phyloP scores from a whole-genome alignment of 2,113 vertebrate species.

The Pyxicephalus adspersus region DNA sequence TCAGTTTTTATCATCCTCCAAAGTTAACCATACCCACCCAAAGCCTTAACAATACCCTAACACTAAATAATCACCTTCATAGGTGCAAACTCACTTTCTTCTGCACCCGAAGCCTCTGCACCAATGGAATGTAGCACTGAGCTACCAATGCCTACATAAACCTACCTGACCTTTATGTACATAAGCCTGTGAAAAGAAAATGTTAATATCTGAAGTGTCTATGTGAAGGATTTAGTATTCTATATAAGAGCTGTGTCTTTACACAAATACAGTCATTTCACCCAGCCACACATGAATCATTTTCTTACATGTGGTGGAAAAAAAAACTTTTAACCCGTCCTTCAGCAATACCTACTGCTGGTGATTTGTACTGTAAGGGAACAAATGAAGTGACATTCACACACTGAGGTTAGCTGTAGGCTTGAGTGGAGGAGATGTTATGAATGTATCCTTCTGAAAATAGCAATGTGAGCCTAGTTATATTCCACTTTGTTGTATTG shows the following conservation, averaged over 20 bases:
- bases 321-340: not conserved
- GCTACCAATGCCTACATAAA: not conserved
- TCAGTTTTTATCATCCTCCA: too few species aligned
- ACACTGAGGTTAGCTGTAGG: constrained; percentile 2
- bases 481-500: too few species aligned
- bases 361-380: constrained; percentile 35
- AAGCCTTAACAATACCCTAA: too few species aligned
- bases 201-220: not conserved
- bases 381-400: not conserved
- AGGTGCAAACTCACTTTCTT: too few species aligned
- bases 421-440: not conserved
- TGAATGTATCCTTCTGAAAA: constrained; percentile 3
- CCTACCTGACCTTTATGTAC: not conserved
- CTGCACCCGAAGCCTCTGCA: too few species aligned
- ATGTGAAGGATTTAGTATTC: not conserved
- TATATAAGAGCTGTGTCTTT: not conserved
- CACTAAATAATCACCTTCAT: too few species aligned
- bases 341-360: not conserved
- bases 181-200: not conserved
- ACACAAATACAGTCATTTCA: too few species aligned
- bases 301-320: constrained; percentile 30
- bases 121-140: too few species aligned
- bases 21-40: too few species aligned
- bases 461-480: not conserved
- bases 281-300: not conserved